Evolutionary conservation across 2,888 invertebrate genomes (phyloP).

Genomic region (Lepidochrysops patricia): DNA sequence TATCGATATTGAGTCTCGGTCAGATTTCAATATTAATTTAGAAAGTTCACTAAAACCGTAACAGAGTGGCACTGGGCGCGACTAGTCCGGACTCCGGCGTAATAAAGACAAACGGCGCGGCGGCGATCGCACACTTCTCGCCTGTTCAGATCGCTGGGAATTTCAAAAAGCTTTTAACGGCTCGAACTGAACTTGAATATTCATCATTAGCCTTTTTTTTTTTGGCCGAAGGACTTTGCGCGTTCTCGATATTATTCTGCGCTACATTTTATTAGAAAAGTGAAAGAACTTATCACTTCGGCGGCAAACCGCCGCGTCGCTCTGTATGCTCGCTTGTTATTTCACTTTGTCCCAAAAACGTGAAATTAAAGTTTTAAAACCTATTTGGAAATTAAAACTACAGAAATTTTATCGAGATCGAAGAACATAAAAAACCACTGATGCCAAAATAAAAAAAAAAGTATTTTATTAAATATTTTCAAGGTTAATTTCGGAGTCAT

Average conservation of each 20-base stretch:
- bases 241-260: background rate
- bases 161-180: background rate
- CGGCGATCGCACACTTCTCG: background rate
- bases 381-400: too few relatives aligned
- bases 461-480: too few relatives aligned
- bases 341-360: background rate
- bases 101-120: background rate
- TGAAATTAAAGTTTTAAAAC: background rate
- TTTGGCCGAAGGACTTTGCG: background rate
- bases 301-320: background rate
- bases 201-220: constrained; percentile 3
- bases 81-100: background rate
- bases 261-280: background rate
- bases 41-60: background rate
- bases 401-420: too few relatives aligned
- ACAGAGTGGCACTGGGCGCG: background rate
- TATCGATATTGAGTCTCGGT: too few relatives aligned
- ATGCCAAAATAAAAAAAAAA: too few relatives aligned
- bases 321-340: background rate
- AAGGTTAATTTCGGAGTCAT: too few relatives aligned
- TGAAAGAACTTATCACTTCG: background rate
- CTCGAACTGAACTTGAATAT: constrained; percentile 1
- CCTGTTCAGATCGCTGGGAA: background rate
- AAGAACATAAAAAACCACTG: too few relatives aligned
- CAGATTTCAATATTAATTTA: too few relatives aligned